These are phyloP conservation scores for Hyphantria cunea DNA, from an alignment of 1,140 invertebrate genomes.

Conservation along the genomic window DNA sequence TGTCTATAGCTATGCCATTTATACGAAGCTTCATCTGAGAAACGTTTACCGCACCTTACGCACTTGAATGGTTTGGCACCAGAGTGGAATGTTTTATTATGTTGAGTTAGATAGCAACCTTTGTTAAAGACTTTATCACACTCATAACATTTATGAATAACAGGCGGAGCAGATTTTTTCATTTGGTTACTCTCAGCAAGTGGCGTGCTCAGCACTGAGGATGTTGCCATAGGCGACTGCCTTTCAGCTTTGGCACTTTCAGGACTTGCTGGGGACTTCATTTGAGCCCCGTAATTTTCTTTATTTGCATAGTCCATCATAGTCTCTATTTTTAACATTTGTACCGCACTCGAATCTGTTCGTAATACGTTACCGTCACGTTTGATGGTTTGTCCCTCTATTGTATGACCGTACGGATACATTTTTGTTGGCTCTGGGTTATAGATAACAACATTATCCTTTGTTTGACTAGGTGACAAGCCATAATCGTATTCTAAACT, in stretches of 20 bases:
- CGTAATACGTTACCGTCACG: slow-evolving; percentile 57
- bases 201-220: slow-evolving; percentile 67
- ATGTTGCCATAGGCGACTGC: slow-evolving; percentile 67
- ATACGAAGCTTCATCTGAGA: slow-evolving; percentile 85
- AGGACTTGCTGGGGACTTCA: slow-evolving; percentile 76
- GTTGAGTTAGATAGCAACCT: slow-evolving; percentile 93
- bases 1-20: slow-evolving; percentile 89
- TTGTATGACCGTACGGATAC: slow-evolving; percentile 64
- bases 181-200: slow-evolving; percentile 73
- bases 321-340: slow-evolving; percentile 75
- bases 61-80: slow-evolving; percentile 94
- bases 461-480: slow-evolving; percentile 54
- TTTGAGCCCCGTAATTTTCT: slow-evolving; percentile 78
- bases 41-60: slow-evolving; percentile 91
- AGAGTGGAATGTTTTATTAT: slow-evolving; percentile 94
- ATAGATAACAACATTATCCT: slow-evolving; percentile 56
- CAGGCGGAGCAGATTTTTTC: slow-evolving; percentile 60
- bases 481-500: slow-evolving; percentile 64
- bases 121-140: slow-evolving; percentile 94
- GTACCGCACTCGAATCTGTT: slow-evolving; percentile 62
- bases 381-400: slow-evolving; percentile 72
- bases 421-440: slow-evolving; percentile 61
- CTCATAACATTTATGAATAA: slow-evolving; percentile 88
- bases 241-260: slow-evolving; percentile 73
- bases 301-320: slow-evolving; percentile 79